These are phyloP conservation scores for Eolophus roseicapilla DNA, from an alignment of 2,113 vertebrate species.

Conservation along the genomic window DNA sequence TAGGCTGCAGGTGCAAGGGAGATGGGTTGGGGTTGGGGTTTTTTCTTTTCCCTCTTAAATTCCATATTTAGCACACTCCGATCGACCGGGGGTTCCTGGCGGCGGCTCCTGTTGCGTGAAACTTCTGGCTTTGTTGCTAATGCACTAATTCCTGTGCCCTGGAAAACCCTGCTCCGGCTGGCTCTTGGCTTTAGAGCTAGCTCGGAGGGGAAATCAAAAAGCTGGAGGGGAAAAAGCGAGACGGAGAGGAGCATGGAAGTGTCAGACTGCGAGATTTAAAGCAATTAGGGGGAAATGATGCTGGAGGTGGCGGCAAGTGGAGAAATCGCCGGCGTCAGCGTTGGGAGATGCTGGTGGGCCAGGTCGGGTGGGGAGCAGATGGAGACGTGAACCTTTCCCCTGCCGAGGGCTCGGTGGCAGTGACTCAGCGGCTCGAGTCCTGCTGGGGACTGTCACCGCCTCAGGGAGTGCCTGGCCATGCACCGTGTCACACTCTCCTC, in stretches of 20 bases:
- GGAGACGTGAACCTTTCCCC: neutral
- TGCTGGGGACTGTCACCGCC: conserved; percentile 6
- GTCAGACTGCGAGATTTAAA: conserved; percentile 47
- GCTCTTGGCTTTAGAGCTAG: conserved; percentile 3
- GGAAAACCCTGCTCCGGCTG: neutral
- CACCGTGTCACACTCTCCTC: neutral
- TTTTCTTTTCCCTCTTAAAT: neutral
- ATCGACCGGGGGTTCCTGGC: neutral
- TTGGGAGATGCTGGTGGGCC: conserved; percentile 29
- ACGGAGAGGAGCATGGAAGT: conserved; percentile 43
- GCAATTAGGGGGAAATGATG: conserved; percentile 48
- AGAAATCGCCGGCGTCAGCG: neutral
- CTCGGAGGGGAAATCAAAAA: neutral
- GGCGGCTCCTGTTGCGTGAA: conserved; percentile 52
- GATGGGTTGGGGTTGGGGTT: neutral
- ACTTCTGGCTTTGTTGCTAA: conserved; percentile 18
- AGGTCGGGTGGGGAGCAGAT: neutral
- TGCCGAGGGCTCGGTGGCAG: neutral
- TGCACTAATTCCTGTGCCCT: neutral
- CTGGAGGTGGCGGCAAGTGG: conserved; percentile 17
- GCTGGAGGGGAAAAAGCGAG: neutral
- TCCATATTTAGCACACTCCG: neutral
- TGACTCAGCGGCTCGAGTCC: conserved; percentile 24
- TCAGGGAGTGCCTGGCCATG: neutral
- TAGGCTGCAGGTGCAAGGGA: conserved; percentile 21